Conservation (phyloP, 2,888 invertebrate species). For the Matsumyia berberina region DNA sequence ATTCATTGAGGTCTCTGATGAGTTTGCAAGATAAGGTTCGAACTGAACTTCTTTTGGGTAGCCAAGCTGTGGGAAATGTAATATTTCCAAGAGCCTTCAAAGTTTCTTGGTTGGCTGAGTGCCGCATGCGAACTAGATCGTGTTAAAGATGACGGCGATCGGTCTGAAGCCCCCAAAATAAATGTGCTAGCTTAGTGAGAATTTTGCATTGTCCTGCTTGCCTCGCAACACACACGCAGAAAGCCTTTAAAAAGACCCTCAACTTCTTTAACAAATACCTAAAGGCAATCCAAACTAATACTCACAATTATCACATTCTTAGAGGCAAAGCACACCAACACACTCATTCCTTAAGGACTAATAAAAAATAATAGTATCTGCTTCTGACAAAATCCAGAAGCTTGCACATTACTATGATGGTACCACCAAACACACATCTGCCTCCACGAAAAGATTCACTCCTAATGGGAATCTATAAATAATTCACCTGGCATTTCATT, state of each 20-base stretch:
- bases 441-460: slow-evolving; percentile 38
- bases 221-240: not conserved
- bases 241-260: no score
- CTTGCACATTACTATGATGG: slow-evolving; percentile 49
- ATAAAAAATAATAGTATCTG: slow-evolving; percentile 61
- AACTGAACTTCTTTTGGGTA: no score
- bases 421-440: slow-evolving; percentile 17
- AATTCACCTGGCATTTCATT: slow-evolving; percentile 70
- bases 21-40: no score
- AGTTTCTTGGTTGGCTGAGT: no score
- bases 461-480: slow-evolving; percentile 63
- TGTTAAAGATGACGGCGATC: no score
- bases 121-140: no score
- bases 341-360: slow-evolving; percentile 41
- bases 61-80: no score
- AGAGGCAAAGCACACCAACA: not conserved
- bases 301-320: slow-evolving; percentile 65
- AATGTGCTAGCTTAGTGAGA: no score
- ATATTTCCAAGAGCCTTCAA: no score
- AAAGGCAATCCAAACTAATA: slow-evolving; percentile 54
- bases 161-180: no score
- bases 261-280: slow-evolving; percentile 32
- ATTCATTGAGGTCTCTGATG: no score
- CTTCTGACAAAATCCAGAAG: slow-evolving; percentile 55
- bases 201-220: no score